These are phyloP conservation scores for Drosophila lacicola DNA, from an alignment of 2,888 invertebrate species.

Conservation along the genomic window DNA sequence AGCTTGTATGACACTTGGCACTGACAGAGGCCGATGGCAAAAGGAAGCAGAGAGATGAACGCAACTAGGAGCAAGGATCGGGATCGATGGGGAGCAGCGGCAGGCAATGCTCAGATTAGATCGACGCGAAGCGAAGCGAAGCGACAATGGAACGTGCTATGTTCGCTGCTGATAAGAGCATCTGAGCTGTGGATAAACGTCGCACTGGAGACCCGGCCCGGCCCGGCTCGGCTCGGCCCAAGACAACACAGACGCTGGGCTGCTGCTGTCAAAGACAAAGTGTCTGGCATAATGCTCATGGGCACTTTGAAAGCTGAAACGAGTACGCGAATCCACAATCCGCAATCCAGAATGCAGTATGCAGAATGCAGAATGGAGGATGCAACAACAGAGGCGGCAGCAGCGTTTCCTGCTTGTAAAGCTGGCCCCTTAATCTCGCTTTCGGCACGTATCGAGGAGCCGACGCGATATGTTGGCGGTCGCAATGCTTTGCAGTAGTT, in stretches of 20 bases:
- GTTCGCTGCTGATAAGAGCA: conserved; percentile 68
- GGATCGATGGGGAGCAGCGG: conserved; percentile 15
- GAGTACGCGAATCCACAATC: conserved; percentile 40
- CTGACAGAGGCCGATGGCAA: conserved; percentile 1
- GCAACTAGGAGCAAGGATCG: conserved; percentile 44
- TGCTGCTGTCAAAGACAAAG: conserved; percentile 75
- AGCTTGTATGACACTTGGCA: conserved; percentile 46
- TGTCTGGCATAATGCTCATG: conserved; percentile 78
- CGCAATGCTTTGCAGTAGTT: conserved; percentile 67
- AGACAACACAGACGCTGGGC: conserved; percentile 8
- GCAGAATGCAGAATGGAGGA: conserved; percentile 5
- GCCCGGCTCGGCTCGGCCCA: conserved; percentile 8
- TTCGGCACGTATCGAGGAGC: conserved; percentile 67
- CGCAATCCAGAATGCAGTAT: background rate
- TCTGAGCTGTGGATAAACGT: conserved; percentile 54
- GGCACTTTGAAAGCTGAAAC: conserved; percentile 72
- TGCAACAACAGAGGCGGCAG: conserved; percentile 6
- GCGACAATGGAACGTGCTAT: conserved; percentile 77
- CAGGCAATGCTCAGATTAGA: conserved; percentile 56
- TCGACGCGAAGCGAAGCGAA: conserved; percentile 64
- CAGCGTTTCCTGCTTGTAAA: conserved; percentile 76
- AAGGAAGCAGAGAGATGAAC: conserved; percentile 1
- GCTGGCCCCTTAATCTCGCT: conserved; percentile 71
- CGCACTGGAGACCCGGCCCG: conserved; percentile 7
- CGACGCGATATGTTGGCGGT: conserved; percentile 64